A percentile compares a stretch with the other conserved stretches of the same genome.
phyloP scores from a whole-genome alignment of 2,888 invertebrate species.

The Eilema sororculum region DNA sequence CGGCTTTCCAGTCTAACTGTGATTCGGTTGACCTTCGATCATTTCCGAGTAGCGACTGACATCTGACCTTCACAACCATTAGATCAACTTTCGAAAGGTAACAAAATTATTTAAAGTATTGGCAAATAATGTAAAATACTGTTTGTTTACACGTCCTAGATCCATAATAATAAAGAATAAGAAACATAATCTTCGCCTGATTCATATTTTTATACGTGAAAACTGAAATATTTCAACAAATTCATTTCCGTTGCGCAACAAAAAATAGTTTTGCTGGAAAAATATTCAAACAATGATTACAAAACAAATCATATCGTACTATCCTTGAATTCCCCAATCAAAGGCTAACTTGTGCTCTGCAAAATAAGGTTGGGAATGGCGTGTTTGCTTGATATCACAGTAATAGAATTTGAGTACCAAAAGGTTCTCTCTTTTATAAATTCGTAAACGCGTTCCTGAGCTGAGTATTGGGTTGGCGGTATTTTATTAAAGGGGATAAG shows the following conservation, averaged over 20 bases:
- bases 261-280: constrained; percentile 30
- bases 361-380: constrained; percentile 7
- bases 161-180: too few relatives aligned
- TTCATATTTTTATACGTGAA: constrained; percentile 17
- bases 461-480: constrained; percentile 12
- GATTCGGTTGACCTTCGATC: too few relatives aligned
- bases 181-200: constrained; percentile 23
- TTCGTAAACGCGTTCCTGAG: constrained; percentile 39
- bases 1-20: too few relatives aligned
- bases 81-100: too few relatives aligned
- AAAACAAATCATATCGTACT: constrained; percentile 38
- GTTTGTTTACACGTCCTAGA: neutral
- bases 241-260: constrained; percentile 27
- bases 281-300: constrained; percentile 36
- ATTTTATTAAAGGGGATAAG: constrained; percentile 18
- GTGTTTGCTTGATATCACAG: constrained; percentile 9
- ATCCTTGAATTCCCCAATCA: neutral
- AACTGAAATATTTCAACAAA: constrained; percentile 19
- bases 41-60: too few relatives aligned
- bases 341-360: constrained; percentile 10
- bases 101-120: too few relatives aligned
- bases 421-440: constrained; percentile 47
- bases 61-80: too few relatives aligned
- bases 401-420: constrained; percentile 49
- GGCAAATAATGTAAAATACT: neutral